phyloP scores from a whole-genome alignment of 2,113 vertebrate genomes.

The Apeltes quadracus region DNA sequence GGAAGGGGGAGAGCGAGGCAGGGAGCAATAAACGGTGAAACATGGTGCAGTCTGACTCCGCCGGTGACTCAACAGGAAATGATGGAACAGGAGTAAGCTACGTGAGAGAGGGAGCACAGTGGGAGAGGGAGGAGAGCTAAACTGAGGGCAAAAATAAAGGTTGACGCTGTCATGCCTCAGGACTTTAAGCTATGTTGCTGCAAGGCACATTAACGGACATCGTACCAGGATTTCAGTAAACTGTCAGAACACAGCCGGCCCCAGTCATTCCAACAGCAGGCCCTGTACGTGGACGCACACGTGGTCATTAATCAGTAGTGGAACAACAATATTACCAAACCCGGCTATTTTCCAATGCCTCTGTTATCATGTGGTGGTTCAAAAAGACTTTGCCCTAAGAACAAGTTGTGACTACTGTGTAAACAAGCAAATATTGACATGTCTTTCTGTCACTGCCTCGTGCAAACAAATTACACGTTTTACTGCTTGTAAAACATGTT shows the following conservation, averaged over 20 bases:
- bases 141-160: constrained; percentile 23
- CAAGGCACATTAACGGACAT: constrained; percentile 6
- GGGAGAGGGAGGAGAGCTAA: constrained; percentile 56
- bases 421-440: constrained; percentile 58
- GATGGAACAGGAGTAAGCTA: constrained; percentile 59
- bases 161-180: constrained; percentile 46
- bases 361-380: constrained; percentile 7
- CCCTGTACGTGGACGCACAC: constrained; percentile 26
- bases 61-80: constrained; percentile 78
- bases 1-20: constrained; percentile 48
- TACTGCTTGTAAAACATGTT: not conserved
- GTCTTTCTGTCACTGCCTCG: not conserved
- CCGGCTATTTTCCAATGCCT: not conserved
- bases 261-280: constrained; percentile 18
- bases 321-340: constrained; percentile 6
- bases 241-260: constrained; percentile 39
- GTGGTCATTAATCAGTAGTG: constrained; percentile 13
- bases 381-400: constrained; percentile 54
- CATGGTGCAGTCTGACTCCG: constrained; percentile 41
- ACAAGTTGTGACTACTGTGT: constrained; percentile 6
- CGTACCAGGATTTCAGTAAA: constrained; percentile 35
- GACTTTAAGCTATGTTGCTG: constrained; percentile 58
- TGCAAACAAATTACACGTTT: not conserved
- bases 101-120: constrained; percentile 49
- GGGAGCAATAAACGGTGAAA: constrained; percentile 59